Base-by-base conservation (phyloP, 2,888 invertebrate genomes). In the Lepidocyrtinus sp. region DNA sequence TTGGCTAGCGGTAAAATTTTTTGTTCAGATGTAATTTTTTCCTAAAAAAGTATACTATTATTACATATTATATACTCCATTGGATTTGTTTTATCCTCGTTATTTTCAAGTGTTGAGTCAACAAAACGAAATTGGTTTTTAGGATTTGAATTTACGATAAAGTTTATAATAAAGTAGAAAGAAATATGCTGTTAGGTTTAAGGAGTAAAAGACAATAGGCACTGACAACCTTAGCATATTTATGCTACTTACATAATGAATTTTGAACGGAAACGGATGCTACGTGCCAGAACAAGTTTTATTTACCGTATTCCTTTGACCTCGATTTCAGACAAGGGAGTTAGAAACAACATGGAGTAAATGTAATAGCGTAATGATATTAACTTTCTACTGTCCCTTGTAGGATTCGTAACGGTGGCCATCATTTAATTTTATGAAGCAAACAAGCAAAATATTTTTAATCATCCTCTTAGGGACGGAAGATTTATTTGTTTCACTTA, bases 341-440 rank as follows among this genome's bases (percentile, higher is more conserved):
- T n/a, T n/a, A n/a, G n/a, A n/a, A n/a, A n/a, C n/a, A n/a, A n/a
- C n/a, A n/a, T n/a, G n/a, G n/a, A n/a, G n/a, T n/a, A n/a, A n/a
- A n/a, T n/a, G n/a, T n/a, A n/a, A n/a, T 50, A 2, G 2, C 12
- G 5, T 36, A 36, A 36, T 7, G 17, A 2, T 50, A 17, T 50
- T 7, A 17, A 50, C 50, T n/a, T n/a, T 2, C 12, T 7, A 7
- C 50, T 50, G n/a, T 50, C 15, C 2, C 50, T n/a, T 50, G 2
- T 50, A 5, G 12, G 12, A 15, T 50, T 12, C 50, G 2, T 50
- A 15, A 15, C 12, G 50, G 2, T 15, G 12, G 50, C 50, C 50
- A 50, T 50, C n/a, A 50, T 50, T 50, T 50, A 50, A 50, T 50
- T 50, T 50, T 50, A 50, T 50, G 50, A 50, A 50, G 17, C 50